Evolutionary conservation across 2,113 vertebrate genomes (phyloP).

Genomic region (Scortum barcoo): DNA sequence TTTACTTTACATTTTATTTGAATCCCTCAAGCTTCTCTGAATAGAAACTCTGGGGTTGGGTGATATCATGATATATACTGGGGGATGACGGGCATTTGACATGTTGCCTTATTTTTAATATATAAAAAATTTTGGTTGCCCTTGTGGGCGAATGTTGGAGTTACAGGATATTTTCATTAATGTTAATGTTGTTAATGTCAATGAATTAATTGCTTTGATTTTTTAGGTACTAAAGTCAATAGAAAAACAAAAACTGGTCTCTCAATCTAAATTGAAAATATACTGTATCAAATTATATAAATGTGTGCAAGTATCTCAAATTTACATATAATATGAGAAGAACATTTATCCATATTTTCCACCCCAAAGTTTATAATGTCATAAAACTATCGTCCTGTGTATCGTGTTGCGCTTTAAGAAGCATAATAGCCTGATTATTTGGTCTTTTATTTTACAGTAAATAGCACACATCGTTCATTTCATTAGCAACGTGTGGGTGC

Average conservation of each 20-base stretch:
- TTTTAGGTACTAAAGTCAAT: constrained; percentile 14
- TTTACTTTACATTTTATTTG: constrained; percentile 14
- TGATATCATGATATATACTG: background rate
- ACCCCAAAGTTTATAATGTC: background rate
- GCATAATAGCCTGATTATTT: constrained; percentile 36
- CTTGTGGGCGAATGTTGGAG: constrained; percentile 16
- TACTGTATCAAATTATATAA: background rate
- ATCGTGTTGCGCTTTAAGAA: constrained; percentile 53
- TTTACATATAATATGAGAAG: background rate
- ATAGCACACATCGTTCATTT: constrained; percentile 35
- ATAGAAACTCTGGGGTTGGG: background rate
- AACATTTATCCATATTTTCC: background rate
- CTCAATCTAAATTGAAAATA: background rate
- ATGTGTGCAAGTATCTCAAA: background rate
- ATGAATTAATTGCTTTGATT: constrained; percentile 14
- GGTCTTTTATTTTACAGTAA: constrained; percentile 38
- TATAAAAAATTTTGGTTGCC: constrained; percentile 5
- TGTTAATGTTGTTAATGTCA: no score
- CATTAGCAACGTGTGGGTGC: constrained; percentile 6
- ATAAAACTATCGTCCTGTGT: constrained; percentile 29
- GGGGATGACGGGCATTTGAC: background rate
- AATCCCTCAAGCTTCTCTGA: constrained; percentile 19
- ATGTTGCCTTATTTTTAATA: background rate
- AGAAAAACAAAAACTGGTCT: background rate
- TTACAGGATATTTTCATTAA: constrained; percentile 4